Evolutionary conservation across 2,797 vertebrate species (phyloP).

Genomic region (Sebastolobus altivelis): DNA sequence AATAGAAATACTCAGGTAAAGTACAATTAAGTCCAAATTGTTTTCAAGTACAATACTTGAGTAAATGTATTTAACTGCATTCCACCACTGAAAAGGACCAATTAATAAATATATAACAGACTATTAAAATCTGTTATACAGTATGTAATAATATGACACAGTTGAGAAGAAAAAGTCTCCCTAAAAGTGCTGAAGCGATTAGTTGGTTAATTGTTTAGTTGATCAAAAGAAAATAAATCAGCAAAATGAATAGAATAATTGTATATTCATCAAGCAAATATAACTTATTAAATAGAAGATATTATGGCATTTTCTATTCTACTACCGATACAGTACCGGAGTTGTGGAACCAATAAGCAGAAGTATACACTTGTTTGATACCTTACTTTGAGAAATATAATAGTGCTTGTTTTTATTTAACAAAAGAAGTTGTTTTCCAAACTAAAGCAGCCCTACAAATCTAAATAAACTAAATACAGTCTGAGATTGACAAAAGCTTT

Average conservation of each 20-base stretch:
- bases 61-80: too few relatives aligned
- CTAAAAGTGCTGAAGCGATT: background rate
- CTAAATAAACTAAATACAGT: background rate
- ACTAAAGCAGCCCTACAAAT: background rate
- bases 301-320: background rate
- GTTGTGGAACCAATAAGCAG: background rate
- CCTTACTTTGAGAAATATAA: background rate
- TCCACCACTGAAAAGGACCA: too few relatives aligned
- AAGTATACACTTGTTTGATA: background rate
- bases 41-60: too few relatives aligned
- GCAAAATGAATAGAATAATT: background rate
- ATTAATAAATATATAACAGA: too few relatives aligned
- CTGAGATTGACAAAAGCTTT: background rate
- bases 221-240: background rate
- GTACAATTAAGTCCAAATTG: background rate
- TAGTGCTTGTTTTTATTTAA: background rate
- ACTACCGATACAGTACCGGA: background rate
- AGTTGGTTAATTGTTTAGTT: background rate
- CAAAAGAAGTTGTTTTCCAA: background rate
- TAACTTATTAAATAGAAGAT: background rate
- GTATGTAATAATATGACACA: too few relatives aligned
- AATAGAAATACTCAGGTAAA: background rate
- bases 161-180: too few relatives aligned
- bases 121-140: too few relatives aligned
- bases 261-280: background rate